Base-by-base conservation (phyloP, 2,888 invertebrate genomes). In the Drosophila recens region DNA sequence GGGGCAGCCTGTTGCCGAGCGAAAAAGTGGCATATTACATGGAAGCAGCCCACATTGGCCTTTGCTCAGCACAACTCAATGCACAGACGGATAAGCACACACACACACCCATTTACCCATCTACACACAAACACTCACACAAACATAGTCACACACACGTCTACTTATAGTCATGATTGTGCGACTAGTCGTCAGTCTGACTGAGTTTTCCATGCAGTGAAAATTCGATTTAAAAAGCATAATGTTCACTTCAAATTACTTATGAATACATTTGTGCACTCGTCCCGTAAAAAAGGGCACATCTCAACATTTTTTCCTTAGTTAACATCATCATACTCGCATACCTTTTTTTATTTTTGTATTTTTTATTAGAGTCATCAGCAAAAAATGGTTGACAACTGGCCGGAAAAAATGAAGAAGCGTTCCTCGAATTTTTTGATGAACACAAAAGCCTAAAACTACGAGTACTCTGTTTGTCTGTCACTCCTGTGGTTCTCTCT, bases 181-280 rank as follows among this genome's bases (percentile, higher is more conserved):
- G 42, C 40, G 23, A 33, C 13, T 40, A 42, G 40, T 42, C 53
- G 40, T 30, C 30, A n/a, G 6, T n/a, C 43, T 20, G 23, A 9
- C 30, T 30, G 23, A 4, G 34, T 10, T 53, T 8, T 27, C 4
- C 34, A 42, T 45, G 30, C 2, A 17, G 43, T n/a, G 9, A 53
- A 77, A 86, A 71, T 80, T 80, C 56, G 68, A 83, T 81, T 79
- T 66, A 33, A 65, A 20, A 67, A 58, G 48, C 36, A 62, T 34
- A 51, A 54, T 51, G 34, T 57, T 66, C 57, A 62, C 63, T 53
- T 48, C 58, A 70, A 70, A 64, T 56, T 67, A 69, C 66, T 68
- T 69, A 30, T 59, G 67, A 61, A 64, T 48, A 61, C 61, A 71
- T 77, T 83, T 67, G 36, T 42, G 42, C 63, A 57, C 17, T 43